Evolutionary conservation across 2,113 vertebrate genomes (phyloP).

Genomic region (Nematolebias whitei): DNA sequence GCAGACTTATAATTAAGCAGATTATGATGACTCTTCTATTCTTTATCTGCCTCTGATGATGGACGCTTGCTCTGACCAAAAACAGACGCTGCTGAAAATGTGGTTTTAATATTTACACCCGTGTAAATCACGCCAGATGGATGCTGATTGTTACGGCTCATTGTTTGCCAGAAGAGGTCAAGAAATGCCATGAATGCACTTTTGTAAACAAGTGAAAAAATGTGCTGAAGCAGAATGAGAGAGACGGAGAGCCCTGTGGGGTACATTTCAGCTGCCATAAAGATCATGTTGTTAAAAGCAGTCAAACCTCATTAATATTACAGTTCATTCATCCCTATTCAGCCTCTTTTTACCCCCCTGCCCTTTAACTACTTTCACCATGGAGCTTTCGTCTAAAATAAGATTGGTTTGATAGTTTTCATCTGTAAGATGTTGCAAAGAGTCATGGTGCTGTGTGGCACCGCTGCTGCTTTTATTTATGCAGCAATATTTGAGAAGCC

Average conservation of each 20-base stretch:
- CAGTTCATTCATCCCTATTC: constrained; percentile 21
- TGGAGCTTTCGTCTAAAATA: constrained; percentile 48
- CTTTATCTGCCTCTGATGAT: constrained; percentile 32
- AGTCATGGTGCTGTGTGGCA: constrained; percentile 9
- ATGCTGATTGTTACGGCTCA: constrained; percentile 21
- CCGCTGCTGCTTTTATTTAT: constrained; percentile 49
- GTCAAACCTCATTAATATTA: constrained; percentile 34
- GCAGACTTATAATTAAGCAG: constrained; percentile 2
- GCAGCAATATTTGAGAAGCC: constrained; percentile 37
- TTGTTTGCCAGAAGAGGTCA: constrained; percentile 9
- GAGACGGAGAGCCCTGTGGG: constrained; percentile 6
- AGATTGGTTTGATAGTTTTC: constrained; percentile 45
- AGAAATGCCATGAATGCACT: constrained; percentile 14
- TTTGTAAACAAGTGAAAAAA: constrained; percentile 23
- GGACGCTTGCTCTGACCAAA: constrained; percentile 38
- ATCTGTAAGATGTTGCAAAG: constrained; percentile 56
- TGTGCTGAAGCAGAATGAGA: constrained; percentile 13
- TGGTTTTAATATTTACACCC: constrained; percentile 38
- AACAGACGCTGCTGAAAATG: constrained; percentile 34
- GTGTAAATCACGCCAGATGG: background rate
- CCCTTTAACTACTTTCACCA: constrained; percentile 39
- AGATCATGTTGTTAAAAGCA: constrained; percentile 39
- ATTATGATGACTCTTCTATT: constrained; percentile 15
- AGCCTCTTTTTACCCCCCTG: constrained; percentile 18
- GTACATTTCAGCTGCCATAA: constrained; percentile 15